Evolutionary conservation across 2,113 vertebrate genomes (phyloP).

Genomic region (Scytalopus superciliaris): DNA sequence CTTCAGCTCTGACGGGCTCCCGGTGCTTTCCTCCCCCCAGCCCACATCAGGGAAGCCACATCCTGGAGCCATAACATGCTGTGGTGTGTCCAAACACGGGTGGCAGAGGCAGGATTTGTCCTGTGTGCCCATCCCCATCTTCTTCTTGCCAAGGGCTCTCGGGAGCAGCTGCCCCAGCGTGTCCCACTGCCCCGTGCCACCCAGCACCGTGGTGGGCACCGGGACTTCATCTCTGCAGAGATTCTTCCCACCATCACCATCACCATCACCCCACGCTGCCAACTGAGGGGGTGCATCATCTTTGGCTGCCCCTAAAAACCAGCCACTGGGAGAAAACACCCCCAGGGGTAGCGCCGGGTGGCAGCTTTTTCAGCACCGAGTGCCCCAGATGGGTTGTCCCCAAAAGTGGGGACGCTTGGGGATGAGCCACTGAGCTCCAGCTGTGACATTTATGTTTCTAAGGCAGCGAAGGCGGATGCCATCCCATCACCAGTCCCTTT

Average conservation of each 20-base stretch:
- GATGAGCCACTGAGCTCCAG: not conserved
- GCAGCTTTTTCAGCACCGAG: not conserved
- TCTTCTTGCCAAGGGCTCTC: not conserved
- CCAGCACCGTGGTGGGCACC: fast-evolving
- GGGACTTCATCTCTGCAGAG: not conserved
- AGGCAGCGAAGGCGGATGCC: fast-evolving
- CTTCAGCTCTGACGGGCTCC: not conserved
- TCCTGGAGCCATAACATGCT: not conserved
- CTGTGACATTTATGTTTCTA: not conserved
- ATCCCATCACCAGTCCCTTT: not conserved
- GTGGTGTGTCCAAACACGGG: not conserved
- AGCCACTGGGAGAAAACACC: not conserved
- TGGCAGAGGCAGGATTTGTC: not conserved
- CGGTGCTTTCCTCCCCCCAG: not conserved
- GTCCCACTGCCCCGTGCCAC: not conserved
- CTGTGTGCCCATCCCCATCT: not conserved
- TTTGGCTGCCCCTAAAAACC: not conserved
- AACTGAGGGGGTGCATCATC: not conserved
- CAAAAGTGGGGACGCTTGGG: fast-evolving
- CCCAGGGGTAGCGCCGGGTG: not conserved
- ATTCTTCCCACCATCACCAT: not conserved
- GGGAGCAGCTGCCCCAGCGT: fast-evolving
- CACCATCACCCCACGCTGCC: not conserved
- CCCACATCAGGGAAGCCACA: fast-evolving
- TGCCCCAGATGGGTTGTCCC: not conserved